These are phyloP conservation scores for Nymphalis io DNA, from an alignment of 1,140 invertebrate genomes.

Conservation along the genomic window DNA sequence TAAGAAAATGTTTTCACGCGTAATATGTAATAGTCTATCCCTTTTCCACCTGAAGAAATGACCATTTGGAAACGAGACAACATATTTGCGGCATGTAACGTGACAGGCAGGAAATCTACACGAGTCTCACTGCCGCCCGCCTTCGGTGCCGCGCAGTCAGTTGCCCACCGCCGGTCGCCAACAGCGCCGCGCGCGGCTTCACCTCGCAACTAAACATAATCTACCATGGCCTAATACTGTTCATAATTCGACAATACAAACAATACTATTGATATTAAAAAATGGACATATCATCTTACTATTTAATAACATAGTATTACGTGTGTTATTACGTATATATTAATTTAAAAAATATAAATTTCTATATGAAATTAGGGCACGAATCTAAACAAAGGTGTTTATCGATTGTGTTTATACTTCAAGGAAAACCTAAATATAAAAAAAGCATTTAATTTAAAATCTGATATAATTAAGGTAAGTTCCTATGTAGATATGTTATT, in stretches of 20 bases:
- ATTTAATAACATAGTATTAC: background rate
- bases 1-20: constrained; percentile 9
- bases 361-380: constrained; percentile 30
- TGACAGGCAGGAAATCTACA: constrained; percentile 16
- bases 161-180: constrained; percentile 63
- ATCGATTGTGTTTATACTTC: constrained; percentile 62
- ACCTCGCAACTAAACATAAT: constrained; percentile 61
- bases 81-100: constrained; percentile 28
- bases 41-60: constrained; percentile 26
- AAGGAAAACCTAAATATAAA: constrained; percentile 17
- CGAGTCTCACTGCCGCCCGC: constrained; percentile 50
- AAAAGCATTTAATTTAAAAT: background rate
- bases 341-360: constrained; percentile 14
- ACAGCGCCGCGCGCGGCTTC: constrained; percentile 62
- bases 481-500: constrained; percentile 1
- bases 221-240: constrained; percentile 51
- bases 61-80: constrained; percentile 29
- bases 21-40: constrained; percentile 18
- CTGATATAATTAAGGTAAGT: constrained; percentile 30
- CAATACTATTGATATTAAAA: constrained; percentile 15
- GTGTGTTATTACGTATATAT: constrained; percentile 2
- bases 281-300: constrained; percentile 19
- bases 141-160: constrained; percentile 56
- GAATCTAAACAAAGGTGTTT: constrained; percentile 67
- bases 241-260: constrained; percentile 31